Base-by-base conservation (phyloP, 2,888 invertebrate species). In the Drosophila neonasuta region DNA sequence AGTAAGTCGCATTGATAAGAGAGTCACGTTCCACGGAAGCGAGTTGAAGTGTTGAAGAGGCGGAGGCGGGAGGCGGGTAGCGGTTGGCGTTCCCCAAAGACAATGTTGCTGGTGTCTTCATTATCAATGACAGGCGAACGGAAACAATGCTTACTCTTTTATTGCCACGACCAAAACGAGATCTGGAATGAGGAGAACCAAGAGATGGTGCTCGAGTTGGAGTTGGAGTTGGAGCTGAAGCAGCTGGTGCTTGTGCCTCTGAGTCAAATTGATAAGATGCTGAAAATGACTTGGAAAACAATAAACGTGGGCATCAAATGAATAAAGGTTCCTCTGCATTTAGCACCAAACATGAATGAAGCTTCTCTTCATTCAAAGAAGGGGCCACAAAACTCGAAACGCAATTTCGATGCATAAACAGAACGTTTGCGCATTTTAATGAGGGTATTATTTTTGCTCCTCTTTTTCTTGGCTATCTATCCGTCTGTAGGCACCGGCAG, bases 41-140 rank as follows among this genome's bases (percentile, higher is more conserved):
- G 24, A 58, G 57, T 42, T 42, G 58, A 67, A 79, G 66, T 76
- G 58, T n/a, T 52, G 13, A 44, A 36, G 20, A 20, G 20, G 17
- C 17, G 17, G 17, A 17, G 17, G 20, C 17, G 17, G 30, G 42
- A 51, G 30, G 45, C 24, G 34, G 42, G 46, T 1, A 1, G 50
- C 51, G 42, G 46, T 4, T 34, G 56, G 55, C 70, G 62, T 68
- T 59, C 52, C 58, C 70, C 62, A 70, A 71, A 73, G 77, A 84
- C 79, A 87, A 85, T 87, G 83, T 80, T 77, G 79, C 75, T 78
- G 71, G 79, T 79, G 88, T 88, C 88, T 88, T 87, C 85, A 87
- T 88, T 88, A 88, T 88, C 88, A 88, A 77, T 87, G 87, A 87
- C 87, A 86, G 71, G 52, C 59, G 70, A 78, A 79, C 77, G 73